phyloP scores from a whole-genome alignment of 2,888 invertebrate genomes.

The Drosophila niveifrons region DNA sequence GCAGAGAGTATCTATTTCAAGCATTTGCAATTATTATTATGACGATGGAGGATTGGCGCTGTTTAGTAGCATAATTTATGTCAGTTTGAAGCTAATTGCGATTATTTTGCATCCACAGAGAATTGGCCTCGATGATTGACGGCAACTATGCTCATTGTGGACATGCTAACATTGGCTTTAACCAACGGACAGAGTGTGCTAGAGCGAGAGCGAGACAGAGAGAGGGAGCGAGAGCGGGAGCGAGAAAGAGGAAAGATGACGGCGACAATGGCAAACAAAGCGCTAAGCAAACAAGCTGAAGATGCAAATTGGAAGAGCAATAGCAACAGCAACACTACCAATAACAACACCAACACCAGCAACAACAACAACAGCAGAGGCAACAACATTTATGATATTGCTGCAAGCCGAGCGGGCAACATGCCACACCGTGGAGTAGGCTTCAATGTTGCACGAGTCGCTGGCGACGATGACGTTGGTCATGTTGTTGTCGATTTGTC shows the following conservation, averaged over 20 bases:
- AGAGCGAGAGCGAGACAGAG: conserved; percentile 36
- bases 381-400: conserved; percentile 3
- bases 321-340: conserved; percentile 26
- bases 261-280: conserved; percentile 48
- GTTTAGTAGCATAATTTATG: background rate
- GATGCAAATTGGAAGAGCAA: conserved; percentile 52
- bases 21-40: background rate
- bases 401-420: conserved; percentile 47
- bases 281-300: conserved; percentile 53
- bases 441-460: conserved; percentile 24
- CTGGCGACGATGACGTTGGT: conserved; percentile 20
- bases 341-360: conserved; percentile 19
- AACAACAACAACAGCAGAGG: conserved; percentile 17
- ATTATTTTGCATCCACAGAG: conserved; percentile 34
- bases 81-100: conserved; percentile 42
- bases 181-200: conserved; percentile 58
- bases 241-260: conserved; percentile 48
- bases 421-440: conserved; percentile 50
- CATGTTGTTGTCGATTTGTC: conserved; percentile 47
- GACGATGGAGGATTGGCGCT: background rate
- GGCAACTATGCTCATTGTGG: conserved; percentile 71
- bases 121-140: conserved; percentile 24
- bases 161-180: conserved; percentile 72
- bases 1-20: conserved; percentile 4
- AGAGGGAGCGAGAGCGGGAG: conserved; percentile 11